A percentile compares a stretch with the other conserved stretches of the same genome.
phyloP scores from a whole-genome alignment of 35 echinoderm and acorn worm species.

The Amphiura filiformis region DNA sequence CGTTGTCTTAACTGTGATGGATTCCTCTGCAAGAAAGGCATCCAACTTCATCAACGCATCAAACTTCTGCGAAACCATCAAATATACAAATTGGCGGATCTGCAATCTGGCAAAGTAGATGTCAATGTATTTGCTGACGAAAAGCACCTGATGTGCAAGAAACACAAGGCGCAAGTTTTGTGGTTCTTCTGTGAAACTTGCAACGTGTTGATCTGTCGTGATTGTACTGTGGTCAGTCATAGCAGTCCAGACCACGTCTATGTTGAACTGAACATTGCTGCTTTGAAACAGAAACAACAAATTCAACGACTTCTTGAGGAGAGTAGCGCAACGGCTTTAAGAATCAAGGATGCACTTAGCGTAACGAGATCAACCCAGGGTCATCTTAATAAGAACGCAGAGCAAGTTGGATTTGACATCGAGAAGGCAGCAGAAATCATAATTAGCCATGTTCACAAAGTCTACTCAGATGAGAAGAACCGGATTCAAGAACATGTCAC shows the following conservation, averaged over 20 bases:
- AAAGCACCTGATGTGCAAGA: not conserved
- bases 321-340: not conserved
- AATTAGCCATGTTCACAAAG: not conserved
- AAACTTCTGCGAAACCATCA: not conserved
- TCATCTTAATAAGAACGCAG: not conserved
- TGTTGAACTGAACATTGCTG: not conserved
- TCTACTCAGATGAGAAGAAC: not conserved
- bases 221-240: conserved; percentile 9
- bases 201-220: conserved; percentile 6
- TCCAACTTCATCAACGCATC: not conserved
- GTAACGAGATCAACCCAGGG: not conserved
- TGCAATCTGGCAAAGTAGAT: not conserved
- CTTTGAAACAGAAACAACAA: not conserved
- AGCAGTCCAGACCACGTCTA: not conserved
- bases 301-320: not conserved
- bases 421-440: not conserved
- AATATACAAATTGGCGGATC: not conserved
- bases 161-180: not conserved
- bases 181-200: conserved; percentile 28
- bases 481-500: not conserved
- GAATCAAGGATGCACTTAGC: not conserved
- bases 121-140: not conserved
- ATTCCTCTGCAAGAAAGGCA: not conserved
- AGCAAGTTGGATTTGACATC: not conserved
- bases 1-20: not conserved